Conservation (phyloP, 30 jellyfish, hydroid and myxozoan genomes). For the Pelagia noctiluca region DNA sequence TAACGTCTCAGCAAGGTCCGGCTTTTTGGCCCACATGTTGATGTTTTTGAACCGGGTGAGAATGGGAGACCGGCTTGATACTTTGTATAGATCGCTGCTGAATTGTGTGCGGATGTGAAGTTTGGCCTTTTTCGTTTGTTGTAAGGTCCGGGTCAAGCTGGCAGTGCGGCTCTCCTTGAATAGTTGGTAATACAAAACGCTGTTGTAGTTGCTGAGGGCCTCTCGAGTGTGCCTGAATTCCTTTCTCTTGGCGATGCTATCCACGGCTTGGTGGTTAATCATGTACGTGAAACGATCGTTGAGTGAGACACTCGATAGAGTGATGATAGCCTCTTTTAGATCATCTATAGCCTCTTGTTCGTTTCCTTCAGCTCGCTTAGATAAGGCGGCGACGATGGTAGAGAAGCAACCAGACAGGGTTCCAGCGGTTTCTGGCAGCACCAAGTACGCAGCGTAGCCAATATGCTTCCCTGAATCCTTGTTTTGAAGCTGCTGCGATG, state of each 20-base stretch:
- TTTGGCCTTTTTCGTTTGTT: conserved; percentile 43
- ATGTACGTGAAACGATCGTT: conserved; percentile 70
- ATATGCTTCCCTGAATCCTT: not conserved
- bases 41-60: conserved; percentile 35
- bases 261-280: conserved; percentile 56
- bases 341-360: conserved; percentile 39
- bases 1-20: conserved; percentile 28
- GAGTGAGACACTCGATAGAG: conserved; percentile 36
- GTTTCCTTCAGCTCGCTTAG: conserved; percentile 11
- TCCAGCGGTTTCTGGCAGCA: not conserved
- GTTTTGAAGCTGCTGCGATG: conserved; percentile 6
- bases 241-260: conserved; percentile 28
- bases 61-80: conserved; percentile 15
- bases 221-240: conserved; percentile 47
- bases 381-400: conserved; percentile 7
- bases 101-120: conserved; percentile 19
- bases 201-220: conserved; percentile 59
- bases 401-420: conserved; percentile 8
- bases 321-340: conserved; percentile 53
- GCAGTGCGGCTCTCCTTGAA: conserved; percentile 9
- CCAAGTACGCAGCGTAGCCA: conserved; percentile 2
- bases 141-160: not conserved
- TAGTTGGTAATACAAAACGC: conserved; percentile 28
- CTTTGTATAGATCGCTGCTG: conserved; percentile 38
- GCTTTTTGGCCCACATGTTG: conserved; percentile 54